phyloP scores from a whole-genome alignment of 2,888 invertebrate species.

The Xylota sylvarum region DNA sequence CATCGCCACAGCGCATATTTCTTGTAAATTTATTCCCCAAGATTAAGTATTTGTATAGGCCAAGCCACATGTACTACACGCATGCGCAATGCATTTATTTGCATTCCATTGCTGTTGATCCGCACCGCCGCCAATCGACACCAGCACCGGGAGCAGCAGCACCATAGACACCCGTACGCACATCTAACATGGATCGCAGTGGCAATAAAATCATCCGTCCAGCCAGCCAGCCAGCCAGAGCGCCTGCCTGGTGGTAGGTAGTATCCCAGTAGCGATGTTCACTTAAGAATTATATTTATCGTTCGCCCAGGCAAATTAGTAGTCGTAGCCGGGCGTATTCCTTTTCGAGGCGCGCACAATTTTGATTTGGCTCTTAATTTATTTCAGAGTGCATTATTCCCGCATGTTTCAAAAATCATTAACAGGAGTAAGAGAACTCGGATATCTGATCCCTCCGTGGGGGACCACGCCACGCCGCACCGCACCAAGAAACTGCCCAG shows the following conservation, averaged over 20 bases:
- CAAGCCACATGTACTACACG: constrained; percentile 68
- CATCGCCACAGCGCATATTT: constrained; percentile 10
- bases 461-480: constrained; percentile 56
- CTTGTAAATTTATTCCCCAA: constrained; percentile 52
- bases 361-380: constrained; percentile 77
- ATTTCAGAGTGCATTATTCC: constrained; percentile 75
- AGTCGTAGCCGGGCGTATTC: constrained; percentile 70
- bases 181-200: constrained; percentile 77
- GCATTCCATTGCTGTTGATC: constrained; percentile 71
- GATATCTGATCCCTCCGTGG: constrained; percentile 77
- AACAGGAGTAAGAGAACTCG: constrained; percentile 76
- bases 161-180: constrained; percentile 74
- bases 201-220: constrained; percentile 75
- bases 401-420: constrained; percentile 77
- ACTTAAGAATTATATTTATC: constrained; percentile 77
- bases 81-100: constrained; percentile 74
- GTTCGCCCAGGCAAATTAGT: constrained; percentile 75
- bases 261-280: constrained; percentile 77
- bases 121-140: constrained; percentile 66
- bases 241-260: constrained; percentile 32
- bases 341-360: constrained; percentile 56
- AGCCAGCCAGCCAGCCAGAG: background rate
- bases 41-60: constrained; percentile 64
- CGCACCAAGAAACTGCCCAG: constrained; percentile 30
- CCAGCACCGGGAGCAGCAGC: constrained; percentile 40